Percentiles rank a stretch among this genome's conserved stretches.
phyloP scores from a whole-genome alignment of 2,888 invertebrate species.

The Apotomis betuletana region DNA sequence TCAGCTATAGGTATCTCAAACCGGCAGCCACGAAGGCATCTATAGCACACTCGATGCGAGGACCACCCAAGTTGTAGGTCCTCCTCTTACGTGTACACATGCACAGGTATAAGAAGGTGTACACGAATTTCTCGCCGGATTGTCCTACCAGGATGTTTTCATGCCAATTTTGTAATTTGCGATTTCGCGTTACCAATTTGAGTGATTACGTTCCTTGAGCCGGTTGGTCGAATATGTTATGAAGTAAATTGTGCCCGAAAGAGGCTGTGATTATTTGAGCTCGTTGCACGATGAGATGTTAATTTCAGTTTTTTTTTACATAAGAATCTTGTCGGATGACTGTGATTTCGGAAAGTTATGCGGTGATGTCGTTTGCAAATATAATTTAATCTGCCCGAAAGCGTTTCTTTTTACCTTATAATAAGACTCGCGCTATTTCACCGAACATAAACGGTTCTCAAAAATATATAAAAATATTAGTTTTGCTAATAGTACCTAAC shows the following conservation, averaged over 20 bases:
- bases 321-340: conserved; percentile 34
- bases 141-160: conserved; percentile 57
- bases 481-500: neutral
- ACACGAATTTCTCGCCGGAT: conserved; percentile 51
- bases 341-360: conserved; percentile 39
- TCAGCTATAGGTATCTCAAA: conserved; percentile 61
- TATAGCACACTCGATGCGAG: conserved; percentile 59
- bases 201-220: conserved; percentile 66
- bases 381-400: conserved; percentile 26
- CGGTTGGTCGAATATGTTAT: conserved; percentile 69
- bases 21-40: conserved; percentile 56
- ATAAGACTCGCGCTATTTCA: neutral
- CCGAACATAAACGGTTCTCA: neutral
- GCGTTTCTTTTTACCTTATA: neutral
- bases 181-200: conserved; percentile 74
- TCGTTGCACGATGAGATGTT: conserved; percentile 69
- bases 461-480: neutral
- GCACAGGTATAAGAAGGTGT: conserved; percentile 41
- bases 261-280: conserved; percentile 61
- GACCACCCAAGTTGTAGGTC: conserved; percentile 77
- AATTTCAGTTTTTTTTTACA: conserved; percentile 53
- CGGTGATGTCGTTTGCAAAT: conserved; percentile 39
- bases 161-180: conserved; percentile 78
- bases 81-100: conserved; percentile 59
- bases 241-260: conserved; percentile 66